phyloP scores from a whole-genome alignment of 2,113 vertebrate species.

The Dicaeum eximium region DNA sequence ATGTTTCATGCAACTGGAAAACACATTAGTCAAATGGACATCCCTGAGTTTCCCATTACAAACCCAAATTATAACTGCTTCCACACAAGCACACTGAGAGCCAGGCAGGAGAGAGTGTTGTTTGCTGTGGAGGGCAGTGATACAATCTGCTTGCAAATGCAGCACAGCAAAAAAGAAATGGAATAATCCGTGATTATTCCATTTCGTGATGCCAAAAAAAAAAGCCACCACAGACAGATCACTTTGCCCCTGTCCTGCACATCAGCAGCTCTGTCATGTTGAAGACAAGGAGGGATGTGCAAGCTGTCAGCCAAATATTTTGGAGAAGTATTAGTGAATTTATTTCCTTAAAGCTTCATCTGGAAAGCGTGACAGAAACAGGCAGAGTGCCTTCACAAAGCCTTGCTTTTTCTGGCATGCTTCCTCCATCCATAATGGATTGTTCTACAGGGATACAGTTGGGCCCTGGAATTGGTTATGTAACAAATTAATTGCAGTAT shows the following conservation, averaged over 20 bases:
- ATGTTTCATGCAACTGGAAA: neutral
- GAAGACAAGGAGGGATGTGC: neutral
- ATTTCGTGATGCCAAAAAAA: too few species aligned
- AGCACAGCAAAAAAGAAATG: neutral
- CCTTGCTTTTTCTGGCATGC: constrained; percentile 48
- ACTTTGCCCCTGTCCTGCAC: neutral
- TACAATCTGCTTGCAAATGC: neutral
- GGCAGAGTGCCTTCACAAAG: neutral
- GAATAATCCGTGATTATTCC: neutral
- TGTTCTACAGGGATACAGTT: neutral
- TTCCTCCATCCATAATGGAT: constrained; percentile 20
- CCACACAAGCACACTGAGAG: neutral
- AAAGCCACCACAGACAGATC: too few species aligned
- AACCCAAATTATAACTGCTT: neutral
- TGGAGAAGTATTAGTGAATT: neutral
- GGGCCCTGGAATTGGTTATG: constrained; percentile 3
- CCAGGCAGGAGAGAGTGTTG: neutral
- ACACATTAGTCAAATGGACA: neutral
- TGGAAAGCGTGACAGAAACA: neutral
- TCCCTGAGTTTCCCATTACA: neutral
- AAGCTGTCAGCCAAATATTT: neutral
- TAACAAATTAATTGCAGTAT: constrained; percentile 37
- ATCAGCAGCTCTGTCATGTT: neutral
- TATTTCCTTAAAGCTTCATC: constrained; percentile 30
- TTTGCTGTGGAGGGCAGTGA: neutral